Conservation (phyloP, 1,140 invertebrate species). For the Harlomillsia oculata region DNA sequence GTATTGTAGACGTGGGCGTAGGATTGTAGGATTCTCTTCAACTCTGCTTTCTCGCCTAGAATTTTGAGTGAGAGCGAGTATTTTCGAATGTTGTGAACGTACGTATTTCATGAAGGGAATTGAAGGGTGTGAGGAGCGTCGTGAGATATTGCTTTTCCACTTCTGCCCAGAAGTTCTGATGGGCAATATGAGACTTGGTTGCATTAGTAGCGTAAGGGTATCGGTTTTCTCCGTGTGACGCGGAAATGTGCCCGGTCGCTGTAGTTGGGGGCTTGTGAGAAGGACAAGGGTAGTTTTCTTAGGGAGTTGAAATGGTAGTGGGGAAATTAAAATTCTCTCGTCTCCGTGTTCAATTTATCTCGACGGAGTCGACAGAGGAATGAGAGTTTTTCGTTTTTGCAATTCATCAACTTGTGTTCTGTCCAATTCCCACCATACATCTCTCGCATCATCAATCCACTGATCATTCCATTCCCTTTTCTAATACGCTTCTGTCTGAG, state of each 20-base stretch:
- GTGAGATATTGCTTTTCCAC: too few relatives aligned
- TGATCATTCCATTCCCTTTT: constrained; percentile 25
- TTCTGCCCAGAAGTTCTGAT: too few relatives aligned
- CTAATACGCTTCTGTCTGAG: not conserved
- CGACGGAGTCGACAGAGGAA: constrained; percentile 33
- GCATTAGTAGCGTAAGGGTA: too few relatives aligned
- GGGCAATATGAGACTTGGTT: too few relatives aligned
- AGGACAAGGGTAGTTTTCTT: not conserved
- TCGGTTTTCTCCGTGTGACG: too few relatives aligned
- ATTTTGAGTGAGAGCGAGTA: too few relatives aligned
- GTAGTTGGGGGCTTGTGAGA: not conserved
- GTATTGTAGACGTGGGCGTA: too few relatives aligned
- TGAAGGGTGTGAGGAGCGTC: too few relatives aligned
- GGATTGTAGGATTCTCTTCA: too few relatives aligned
- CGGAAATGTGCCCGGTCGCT: not conserved
- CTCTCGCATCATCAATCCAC: constrained; percentile 36
- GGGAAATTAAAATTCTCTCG: constrained; percentile 37
- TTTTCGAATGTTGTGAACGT: too few relatives aligned
- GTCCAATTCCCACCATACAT: constrained; percentile 36
- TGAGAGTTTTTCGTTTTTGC: constrained; percentile 35
- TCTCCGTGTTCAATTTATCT: constrained; percentile 35
- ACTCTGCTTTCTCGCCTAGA: too few relatives aligned
- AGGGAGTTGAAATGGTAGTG: not conserved
- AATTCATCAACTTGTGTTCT: constrained; percentile 35
- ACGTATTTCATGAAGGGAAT: too few relatives aligned